phyloP scores from a whole-genome alignment of 2,888 invertebrate species.

The Loripinus fragilis region DNA sequence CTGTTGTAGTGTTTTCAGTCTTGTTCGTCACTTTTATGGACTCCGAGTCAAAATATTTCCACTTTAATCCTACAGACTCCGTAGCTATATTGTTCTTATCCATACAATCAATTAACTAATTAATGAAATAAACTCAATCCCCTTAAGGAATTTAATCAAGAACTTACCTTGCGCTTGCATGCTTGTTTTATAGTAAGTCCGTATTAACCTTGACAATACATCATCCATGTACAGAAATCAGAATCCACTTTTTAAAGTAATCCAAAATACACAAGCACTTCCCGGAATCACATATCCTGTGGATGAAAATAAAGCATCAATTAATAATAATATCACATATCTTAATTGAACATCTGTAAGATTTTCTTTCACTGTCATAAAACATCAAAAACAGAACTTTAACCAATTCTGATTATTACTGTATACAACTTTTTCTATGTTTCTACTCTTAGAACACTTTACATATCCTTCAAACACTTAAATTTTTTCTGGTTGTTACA shows the following conservation, averaged over 20 bases:
- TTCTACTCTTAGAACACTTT: neutral
- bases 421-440: neutral
- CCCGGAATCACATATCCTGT: neutral
- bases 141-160: too few relatives aligned
- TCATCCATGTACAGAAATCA: neutral
- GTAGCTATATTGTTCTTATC: too few relatives aligned
- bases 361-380: neutral
- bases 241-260: neutral
- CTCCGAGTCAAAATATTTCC: too few relatives aligned
- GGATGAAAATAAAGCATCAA: neutral
- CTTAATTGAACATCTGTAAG: too few relatives aligned
- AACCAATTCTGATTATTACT: neutral
- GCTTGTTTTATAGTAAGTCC: neutral
- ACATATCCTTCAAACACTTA: neutral
- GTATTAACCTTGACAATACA: neutral
- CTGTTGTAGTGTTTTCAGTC: too few relatives aligned
- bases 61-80: too few relatives aligned
- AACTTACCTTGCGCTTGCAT: conserved; percentile 8
- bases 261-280: conserved; percentile 3
- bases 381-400: neutral
- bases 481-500: too few relatives aligned
- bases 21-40: too few relatives aligned
- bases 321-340: neutral
- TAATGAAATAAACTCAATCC: too few relatives aligned
- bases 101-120: too few relatives aligned